These are phyloP conservation scores for Drosophila mimica DNA, from an alignment of 2,888 invertebrate species.

Conservation along the genomic window DNA sequence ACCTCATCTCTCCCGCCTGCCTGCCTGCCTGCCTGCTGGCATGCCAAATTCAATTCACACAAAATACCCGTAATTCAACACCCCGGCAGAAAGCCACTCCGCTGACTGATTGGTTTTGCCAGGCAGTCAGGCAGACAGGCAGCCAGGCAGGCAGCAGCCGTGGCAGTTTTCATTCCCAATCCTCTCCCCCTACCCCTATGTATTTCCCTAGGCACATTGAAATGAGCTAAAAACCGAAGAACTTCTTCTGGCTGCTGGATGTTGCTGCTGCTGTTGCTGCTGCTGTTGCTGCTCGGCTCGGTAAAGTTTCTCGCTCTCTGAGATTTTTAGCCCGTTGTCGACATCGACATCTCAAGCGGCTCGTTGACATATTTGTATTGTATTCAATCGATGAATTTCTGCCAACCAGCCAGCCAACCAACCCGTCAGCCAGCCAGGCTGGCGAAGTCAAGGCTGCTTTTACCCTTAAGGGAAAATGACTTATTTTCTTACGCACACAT, in stretches of 20 bases:
- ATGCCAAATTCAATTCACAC: constrained; percentile 80
- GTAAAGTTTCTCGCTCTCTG: constrained; percentile 58
- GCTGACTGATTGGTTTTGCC: constrained; percentile 78
- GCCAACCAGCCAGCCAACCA: constrained; percentile 45
- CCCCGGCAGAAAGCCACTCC: constrained; percentile 72
- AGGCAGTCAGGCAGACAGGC: not conserved
- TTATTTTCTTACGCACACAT: constrained; percentile 82
- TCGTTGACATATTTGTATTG: constrained; percentile 82
- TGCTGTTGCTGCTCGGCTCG: constrained; percentile 4
- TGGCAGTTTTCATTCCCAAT: constrained; percentile 16
- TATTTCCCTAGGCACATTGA: constrained; percentile 68
- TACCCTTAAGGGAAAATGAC: constrained; percentile 78
- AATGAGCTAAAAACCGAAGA: constrained; percentile 63
- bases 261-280: not conserved
- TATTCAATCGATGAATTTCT: constrained; percentile 80
- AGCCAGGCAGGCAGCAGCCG: constrained; percentile 3
- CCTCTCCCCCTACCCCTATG: not conserved
- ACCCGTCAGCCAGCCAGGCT: constrained; percentile 40
- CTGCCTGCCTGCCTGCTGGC: constrained; percentile 22
- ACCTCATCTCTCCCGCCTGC: not conserved
- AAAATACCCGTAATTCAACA: constrained; percentile 81
- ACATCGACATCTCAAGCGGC: constrained; percentile 78
- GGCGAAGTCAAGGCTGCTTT: constrained; percentile 36
- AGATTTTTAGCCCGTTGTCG: constrained; percentile 62
- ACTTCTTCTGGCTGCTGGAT: constrained; percentile 2